Percentiles rank a stretch among this genome's conserved stretches.
phyloP scores from a whole-genome alignment of 2,113 vertebrate species.

The Lepus americanus region DNA sequence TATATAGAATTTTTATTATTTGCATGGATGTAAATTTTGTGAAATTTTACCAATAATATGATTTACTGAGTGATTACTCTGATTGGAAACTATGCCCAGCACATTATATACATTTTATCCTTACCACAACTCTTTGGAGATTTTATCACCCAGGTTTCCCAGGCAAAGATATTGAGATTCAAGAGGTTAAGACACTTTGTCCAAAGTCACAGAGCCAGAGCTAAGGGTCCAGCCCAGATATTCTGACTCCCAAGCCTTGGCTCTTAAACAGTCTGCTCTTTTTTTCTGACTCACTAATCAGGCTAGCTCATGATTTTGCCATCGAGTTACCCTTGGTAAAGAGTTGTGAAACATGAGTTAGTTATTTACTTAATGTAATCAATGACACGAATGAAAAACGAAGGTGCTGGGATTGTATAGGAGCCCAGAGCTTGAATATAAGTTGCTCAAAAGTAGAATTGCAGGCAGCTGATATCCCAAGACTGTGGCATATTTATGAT shows the following conservation, averaged over 20 bases:
- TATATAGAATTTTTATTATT: neutral
- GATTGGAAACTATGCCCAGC: neutral
- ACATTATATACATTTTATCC: neutral
- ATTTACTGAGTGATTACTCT: constrained; percentile 1
- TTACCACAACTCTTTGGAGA: neutral
- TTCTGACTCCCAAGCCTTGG: neutral
- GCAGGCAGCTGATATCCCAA: neutral
- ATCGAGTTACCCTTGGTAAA: neutral
- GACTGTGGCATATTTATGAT: neutral
- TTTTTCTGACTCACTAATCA: neutral
- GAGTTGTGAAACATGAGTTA: neutral
- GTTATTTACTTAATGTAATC: neutral
- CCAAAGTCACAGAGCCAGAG: neutral
- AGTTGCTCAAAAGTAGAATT: constrained; percentile 16
- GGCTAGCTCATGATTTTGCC: neutral
- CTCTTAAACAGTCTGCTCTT: neutral
- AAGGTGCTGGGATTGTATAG: neutral
- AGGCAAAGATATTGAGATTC: neutral
- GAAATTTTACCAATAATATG: neutral
- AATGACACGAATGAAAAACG: neutral
- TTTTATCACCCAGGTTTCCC: neutral
- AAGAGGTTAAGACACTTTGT: neutral
- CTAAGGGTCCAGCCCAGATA: neutral
- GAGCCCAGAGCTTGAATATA: neutral
- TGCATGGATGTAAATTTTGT: neutral